A percentile compares a stretch with the other conserved stretches of the same genome.
Conservation (phyloP, 2,113 vertebrate species). For the Etheostoma cragini region DNA sequence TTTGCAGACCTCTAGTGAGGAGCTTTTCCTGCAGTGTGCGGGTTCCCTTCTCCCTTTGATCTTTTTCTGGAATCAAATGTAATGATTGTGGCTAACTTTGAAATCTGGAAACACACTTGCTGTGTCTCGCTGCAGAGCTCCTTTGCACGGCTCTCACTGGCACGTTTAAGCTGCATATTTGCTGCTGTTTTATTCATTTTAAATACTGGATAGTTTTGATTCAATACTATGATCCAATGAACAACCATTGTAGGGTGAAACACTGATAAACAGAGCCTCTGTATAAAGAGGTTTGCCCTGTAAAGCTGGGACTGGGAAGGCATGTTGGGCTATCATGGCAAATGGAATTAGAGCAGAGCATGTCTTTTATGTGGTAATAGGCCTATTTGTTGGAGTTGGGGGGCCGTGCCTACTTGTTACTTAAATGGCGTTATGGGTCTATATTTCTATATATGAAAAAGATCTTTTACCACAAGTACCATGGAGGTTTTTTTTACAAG, state of each 20-base stretch:
- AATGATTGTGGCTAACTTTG: conserved; percentile 79
- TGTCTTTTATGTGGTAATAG: conserved; percentile 68
- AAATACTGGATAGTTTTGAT: conserved; percentile 1
- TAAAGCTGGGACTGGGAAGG: conserved; percentile 11
- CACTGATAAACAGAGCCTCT: conserved; percentile 3
- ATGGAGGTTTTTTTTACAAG: conserved; percentile 8
- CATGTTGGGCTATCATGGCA: conserved; percentile 50
- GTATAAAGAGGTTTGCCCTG: conserved; percentile 7
- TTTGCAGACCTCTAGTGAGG: conserved; percentile 57
- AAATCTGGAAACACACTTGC: conserved; percentile 75
- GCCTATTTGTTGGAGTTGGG: conserved; percentile 60
- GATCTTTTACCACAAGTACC: conserved; percentile 47
- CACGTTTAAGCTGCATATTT: conserved; percentile 25
- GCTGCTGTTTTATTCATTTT: conserved; percentile 27
- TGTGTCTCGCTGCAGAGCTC: conserved; percentile 50
- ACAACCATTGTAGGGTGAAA: background rate
- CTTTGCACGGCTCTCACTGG: conserved; percentile 53
- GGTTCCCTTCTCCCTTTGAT: conserved; percentile 69
- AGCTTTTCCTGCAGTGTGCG: conserved; percentile 69
- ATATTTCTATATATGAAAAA: conserved; percentile 60
- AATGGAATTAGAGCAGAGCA: conserved; percentile 43
- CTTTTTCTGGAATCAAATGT: conserved; percentile 81
- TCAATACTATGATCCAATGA: background rate
- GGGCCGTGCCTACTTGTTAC: conserved; percentile 55
- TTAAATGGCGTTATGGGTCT: conserved; percentile 61